Evolutionary conservation across 2,797 vertebrate species (phyloP), one percentile per base, ranked within the genome.

Genomic region (Carduelis carduelis): DNA sequence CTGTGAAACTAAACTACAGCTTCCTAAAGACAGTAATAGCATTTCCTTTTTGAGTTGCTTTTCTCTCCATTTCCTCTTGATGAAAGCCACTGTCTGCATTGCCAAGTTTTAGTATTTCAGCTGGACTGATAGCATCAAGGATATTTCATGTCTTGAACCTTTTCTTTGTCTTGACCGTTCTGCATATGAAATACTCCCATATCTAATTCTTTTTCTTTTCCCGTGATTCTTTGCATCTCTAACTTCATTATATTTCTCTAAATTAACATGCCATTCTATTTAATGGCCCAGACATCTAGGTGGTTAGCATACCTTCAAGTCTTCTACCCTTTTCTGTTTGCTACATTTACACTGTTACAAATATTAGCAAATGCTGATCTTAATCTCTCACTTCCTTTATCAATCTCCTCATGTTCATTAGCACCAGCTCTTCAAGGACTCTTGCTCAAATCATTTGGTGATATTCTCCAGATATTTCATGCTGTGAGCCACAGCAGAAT

Each of bases 21-120:
- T 96, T 85, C 76, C 82, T 72, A 72, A 78, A 91, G 60, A 12
- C 32, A 86, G 35, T 68, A 69, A 61, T 83, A 24, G 71, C 12
- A 63, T 53, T 79, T 85, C 92, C 89, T 80, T 72, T 92, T 84
- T 90, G 30, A 69, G 61, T 70, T 93, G 46, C 34, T 66, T 70
- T 77, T 44, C 32, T 66, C 57, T 55, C 70, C 32, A 66, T 66
- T 91, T 91, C 79, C 88, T 77, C 20, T 46, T 76, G 91, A 95
- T 91, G 91, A 96, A 92, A 96, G 59, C 44, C 66, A 24, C 50
- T 85, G 61, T 39, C 76, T 83, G 28, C 39, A 66, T 72, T 81
- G 55, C 47, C 55, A 66, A 47, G 15, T 83, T 91, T 96, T 72
- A 46, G 76, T 41, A 95, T 86, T 91, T 93, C 83, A 91, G 37